Base-by-base conservation (phyloP, 2,113 vertebrate species). In the Heterotilapia buettikoferi region DNA sequence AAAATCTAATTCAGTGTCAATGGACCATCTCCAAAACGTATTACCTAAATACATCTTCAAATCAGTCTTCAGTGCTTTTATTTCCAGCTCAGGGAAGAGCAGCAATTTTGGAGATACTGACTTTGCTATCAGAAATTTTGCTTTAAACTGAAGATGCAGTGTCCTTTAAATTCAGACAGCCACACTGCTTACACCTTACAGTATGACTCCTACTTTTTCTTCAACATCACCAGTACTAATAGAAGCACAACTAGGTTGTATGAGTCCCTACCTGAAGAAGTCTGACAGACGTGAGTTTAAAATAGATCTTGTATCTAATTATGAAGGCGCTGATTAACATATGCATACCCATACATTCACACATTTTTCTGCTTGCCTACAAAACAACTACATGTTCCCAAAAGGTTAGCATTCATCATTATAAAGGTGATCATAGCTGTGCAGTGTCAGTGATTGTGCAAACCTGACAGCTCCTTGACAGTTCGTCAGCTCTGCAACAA, bases 401-500 rank as follows among this genome's bases (percentile, higher is more conserved):
- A 86, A 91, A 88, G 85, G 86, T 92, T 88, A 83, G 47, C 76
- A 85, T 85, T 91, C 84, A 91, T 94, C 92, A 90, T 84, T 90
- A 84, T 93, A 94, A 93, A 96, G 92, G 95, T 96, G 92, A 95
- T 95, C 89, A 93, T 66, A 84, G 92, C 88, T 53, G 84, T 78
- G 80, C 33, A 29, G 73, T 87, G 80, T 83, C 61, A 38, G 59
- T 84, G 90, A 90, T 91, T 93, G 92, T 92, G 87, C 78, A 36
- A 61, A 82, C 38, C 85, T 83, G 92, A 94, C 90, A 93, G 90
- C 85, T 86, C 83, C 43, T 33, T 94, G 96, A 93, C 94, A 94
- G 89, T 89, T 90, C 88, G 92, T 94, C 93, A 93, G 90, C 84
- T 76, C 47, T 16, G 91, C 90, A 94, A 96, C 95, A 94, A 94